phyloP scores from a whole-genome alignment of 2,888 invertebrate genomes.

The Limnephilus rhombicus region DNA sequence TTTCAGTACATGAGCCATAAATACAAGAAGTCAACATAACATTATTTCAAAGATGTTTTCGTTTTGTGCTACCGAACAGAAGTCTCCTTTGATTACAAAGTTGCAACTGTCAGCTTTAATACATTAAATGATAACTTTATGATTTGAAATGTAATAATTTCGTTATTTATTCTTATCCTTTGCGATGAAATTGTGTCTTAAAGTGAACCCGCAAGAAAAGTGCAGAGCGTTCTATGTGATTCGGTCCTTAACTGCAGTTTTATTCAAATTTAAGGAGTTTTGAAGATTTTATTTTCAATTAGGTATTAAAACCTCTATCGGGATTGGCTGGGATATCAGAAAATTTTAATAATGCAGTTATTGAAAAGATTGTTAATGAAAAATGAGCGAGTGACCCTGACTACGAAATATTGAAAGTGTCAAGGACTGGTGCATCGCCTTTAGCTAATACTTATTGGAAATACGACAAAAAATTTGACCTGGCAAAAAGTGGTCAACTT shows the following conservation, averaged over 20 bases:
- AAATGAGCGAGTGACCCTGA: no score
- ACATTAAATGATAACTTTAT: slow-evolving; percentile 62
- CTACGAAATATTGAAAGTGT: no score
- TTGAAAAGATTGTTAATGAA: no score
- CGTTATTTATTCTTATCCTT: slow-evolving; percentile 55
- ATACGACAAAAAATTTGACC: no score
- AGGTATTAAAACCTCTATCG: background rate
- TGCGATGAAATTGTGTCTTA: slow-evolving; percentile 28
- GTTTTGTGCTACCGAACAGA: background rate
- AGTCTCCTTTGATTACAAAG: slow-evolving; percentile 42
- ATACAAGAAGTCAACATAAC: background rate
- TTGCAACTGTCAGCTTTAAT: slow-evolving; percentile 55
- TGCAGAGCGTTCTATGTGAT: background rate
- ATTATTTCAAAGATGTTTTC: background rate
- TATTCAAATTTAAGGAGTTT: background rate
- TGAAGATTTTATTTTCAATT: background rate
- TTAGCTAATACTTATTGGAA: no score
- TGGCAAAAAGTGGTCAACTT: no score
- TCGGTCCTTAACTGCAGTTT: slow-evolving; percentile 6
- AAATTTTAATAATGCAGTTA: background rate
- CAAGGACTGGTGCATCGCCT: no score
- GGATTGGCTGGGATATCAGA: background rate
- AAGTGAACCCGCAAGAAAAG: slow-evolving; percentile 12
- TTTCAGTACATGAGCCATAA: background rate
- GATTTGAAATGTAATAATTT: slow-evolving; percentile 59